phyloP scores from a whole-genome alignment of 2,888 invertebrate genomes.

The Brachyopa scutellaris region DNA sequence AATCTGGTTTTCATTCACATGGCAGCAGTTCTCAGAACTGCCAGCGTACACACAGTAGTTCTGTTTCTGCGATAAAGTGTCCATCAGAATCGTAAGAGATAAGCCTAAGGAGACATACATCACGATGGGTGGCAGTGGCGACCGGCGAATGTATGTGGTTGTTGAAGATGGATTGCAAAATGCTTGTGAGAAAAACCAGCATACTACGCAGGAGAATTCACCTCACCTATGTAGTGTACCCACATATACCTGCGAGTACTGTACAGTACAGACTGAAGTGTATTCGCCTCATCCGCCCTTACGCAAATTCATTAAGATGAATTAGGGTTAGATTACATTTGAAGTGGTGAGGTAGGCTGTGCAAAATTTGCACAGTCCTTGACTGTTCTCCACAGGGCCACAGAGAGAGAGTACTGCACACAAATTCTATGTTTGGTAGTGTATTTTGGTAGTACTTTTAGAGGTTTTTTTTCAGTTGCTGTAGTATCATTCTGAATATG shows the following conservation, averaged over 20 bases:
- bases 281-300: background rate
- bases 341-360: slow-evolving; percentile 17
- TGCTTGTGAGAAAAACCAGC: slow-evolving; percentile 10
- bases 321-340: slow-evolving; percentile 53
- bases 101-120: slow-evolving; percentile 31
- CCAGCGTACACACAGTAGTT: too few species aligned
- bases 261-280: background rate
- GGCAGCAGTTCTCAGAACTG: slow-evolving; percentile 17
- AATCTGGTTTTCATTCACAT: slow-evolving; percentile 28
- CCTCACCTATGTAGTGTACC: too few species aligned
- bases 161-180: slow-evolving; percentile 39
- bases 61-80: too few species aligned
- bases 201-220: slow-evolving; percentile 21
- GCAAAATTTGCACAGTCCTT: slow-evolving; percentile 48
- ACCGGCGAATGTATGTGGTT: slow-evolving; percentile 6
- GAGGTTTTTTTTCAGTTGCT: slow-evolving; percentile 4
- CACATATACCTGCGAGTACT: too few species aligned
- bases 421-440: background rate
- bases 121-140: slow-evolving; percentile 4
- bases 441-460: background rate
- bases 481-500: too few species aligned
- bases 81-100: slow-evolving; percentile 47
- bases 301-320: slow-evolving; percentile 62
- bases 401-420: background rate
- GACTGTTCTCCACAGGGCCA: slow-evolving; percentile 13